Percentiles rank a stretch among this genome's conserved stretches.
These are phyloP conservation scores for Keiferia lycopersicella DNA, from an alignment of 2,888 invertebrate species.

Conservation along the genomic window DNA sequence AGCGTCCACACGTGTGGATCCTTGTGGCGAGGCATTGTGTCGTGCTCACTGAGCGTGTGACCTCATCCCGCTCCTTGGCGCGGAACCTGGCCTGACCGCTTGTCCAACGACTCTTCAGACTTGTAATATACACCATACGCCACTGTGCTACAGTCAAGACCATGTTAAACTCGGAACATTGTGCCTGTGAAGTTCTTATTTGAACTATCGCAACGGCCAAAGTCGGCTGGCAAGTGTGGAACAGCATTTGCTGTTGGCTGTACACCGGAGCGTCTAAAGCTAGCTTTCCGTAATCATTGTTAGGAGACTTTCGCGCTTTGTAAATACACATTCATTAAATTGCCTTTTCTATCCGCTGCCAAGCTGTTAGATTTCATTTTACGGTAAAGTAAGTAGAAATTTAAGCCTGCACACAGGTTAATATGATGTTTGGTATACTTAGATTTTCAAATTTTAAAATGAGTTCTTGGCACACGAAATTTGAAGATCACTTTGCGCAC, in stretches of 20 bases:
- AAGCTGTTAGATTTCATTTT: neutral
- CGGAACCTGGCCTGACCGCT: slow-evolving; percentile 62
- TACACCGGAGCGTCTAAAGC: neutral
- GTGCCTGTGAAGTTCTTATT: neutral
- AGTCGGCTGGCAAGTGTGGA: neutral
- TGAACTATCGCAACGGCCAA: neutral
- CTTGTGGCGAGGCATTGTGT: slow-evolving; percentile 55
- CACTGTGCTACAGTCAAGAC: neutral
- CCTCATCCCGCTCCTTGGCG: slow-evolving; percentile 62
- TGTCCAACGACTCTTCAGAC: slow-evolving; percentile 38
- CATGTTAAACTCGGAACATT: neutral
- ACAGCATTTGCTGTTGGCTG: neutral
- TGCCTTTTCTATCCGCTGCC: neutral
- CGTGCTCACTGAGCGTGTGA: slow-evolving; percentile 68
- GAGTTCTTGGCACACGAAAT: too few species aligned
- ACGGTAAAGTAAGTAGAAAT: neutral
- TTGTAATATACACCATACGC: slow-evolving; percentile 66
- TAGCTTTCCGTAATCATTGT: slow-evolving; percentile 30
- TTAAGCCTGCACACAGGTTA: too few species aligned
- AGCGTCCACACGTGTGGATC: slow-evolving; percentile 36
- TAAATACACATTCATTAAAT: slow-evolving; percentile 8
- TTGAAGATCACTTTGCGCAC: too few species aligned
- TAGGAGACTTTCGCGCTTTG: slow-evolving; percentile 23
- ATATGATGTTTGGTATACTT: too few species aligned
- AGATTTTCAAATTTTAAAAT: too few species aligned